Percentiles rank a stretch among this genome's conserved stretches.
Conservation (phyloP, 2,797 vertebrate genomes). For the Pantherophis alleghaniensis region DNA sequence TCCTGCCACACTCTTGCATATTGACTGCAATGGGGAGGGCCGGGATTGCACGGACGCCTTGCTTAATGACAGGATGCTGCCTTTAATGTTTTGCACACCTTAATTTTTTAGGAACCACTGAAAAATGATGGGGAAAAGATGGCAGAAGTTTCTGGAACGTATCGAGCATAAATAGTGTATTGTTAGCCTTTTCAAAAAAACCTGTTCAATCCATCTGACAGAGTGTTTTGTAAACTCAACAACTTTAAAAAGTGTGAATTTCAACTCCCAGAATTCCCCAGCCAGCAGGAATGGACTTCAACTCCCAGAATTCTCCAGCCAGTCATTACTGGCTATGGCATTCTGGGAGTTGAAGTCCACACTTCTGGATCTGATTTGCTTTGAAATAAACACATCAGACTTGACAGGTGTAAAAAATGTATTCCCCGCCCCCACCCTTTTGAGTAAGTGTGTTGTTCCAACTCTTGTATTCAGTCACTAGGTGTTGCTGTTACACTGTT, state of each 20-base stretch:
- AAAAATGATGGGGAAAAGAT: too few relatives aligned
- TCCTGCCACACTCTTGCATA: too few relatives aligned
- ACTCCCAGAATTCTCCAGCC: too few relatives aligned
- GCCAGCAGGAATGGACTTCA: neutral
- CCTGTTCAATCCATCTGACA: too few relatives aligned
- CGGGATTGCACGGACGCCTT: too few relatives aligned
- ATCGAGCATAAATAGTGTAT: neutral
- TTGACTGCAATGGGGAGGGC: too few relatives aligned
- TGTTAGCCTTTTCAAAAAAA: neutral
- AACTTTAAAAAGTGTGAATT: neutral
- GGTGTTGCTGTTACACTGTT: neutral
- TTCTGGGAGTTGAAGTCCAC: too few relatives aligned
- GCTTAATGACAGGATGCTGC: too few relatives aligned
- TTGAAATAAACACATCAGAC: neutral
- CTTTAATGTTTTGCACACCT: too few relatives aligned
- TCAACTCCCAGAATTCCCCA: neutral
- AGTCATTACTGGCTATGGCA: too few relatives aligned
- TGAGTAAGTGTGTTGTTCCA: neutral
- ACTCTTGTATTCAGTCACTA: neutral
- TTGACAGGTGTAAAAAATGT: neutral
- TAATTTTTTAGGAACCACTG: too few relatives aligned
- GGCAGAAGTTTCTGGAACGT: neutral
- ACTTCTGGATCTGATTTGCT: neutral
- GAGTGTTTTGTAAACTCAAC: neutral
- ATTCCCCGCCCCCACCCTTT: rapidly evolving